Percentiles rank a stretch among this genome's conserved stretches.
phyloP scores from a whole-genome alignment of 2,113 vertebrate species.

The Cottus gobio region DNA sequence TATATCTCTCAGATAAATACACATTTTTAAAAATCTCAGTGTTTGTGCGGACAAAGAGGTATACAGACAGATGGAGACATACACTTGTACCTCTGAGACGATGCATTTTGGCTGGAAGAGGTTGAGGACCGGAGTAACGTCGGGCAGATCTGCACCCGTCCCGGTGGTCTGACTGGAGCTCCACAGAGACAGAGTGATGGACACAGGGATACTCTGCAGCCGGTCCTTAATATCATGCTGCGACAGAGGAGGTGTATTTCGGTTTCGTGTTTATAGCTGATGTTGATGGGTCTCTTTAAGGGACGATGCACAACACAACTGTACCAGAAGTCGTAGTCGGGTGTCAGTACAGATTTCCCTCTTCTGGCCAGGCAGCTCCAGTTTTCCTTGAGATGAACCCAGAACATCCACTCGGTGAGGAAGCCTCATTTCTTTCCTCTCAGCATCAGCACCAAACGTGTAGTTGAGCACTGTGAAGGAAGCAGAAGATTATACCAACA shows the following conservation, averaged over 20 bases:
- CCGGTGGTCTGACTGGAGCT: conserved; percentile 72
- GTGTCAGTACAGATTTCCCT: conserved; percentile 79
- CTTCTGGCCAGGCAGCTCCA: conserved; percentile 82
- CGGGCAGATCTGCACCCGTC: conserved; percentile 72
- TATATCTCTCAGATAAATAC: too few relatives aligned
- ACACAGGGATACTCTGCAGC: conserved; percentile 86
- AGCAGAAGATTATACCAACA: background rate
- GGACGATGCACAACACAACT: background rate
- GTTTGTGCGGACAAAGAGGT: background rate
- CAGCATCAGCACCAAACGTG: conserved; percentile 84
- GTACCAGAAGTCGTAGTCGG: conserved; percentile 86
- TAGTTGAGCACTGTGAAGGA: conserved; percentile 79
- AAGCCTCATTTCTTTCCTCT: conserved; percentile 77
- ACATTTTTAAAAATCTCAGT: background rate
- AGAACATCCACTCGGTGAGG: conserved; percentile 84
- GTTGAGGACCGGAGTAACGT: conserved; percentile 87
- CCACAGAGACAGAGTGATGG: conserved; percentile 83
- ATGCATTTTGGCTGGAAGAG: conserved; percentile 41
- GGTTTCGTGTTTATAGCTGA: background rate
- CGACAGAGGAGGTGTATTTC: conserved; percentile 8
- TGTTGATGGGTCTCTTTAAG: background rate
- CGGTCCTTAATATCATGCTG: conserved; percentile 89
- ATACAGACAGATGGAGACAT: background rate
- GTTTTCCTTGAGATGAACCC: conserved; percentile 64
- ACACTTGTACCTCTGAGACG: conserved; percentile 44